These are phyloP conservation scores for Manis crassicaudata DNA, from an alignment of 2,797 vertebrate genomes.

Conservation along the genomic window DNA sequence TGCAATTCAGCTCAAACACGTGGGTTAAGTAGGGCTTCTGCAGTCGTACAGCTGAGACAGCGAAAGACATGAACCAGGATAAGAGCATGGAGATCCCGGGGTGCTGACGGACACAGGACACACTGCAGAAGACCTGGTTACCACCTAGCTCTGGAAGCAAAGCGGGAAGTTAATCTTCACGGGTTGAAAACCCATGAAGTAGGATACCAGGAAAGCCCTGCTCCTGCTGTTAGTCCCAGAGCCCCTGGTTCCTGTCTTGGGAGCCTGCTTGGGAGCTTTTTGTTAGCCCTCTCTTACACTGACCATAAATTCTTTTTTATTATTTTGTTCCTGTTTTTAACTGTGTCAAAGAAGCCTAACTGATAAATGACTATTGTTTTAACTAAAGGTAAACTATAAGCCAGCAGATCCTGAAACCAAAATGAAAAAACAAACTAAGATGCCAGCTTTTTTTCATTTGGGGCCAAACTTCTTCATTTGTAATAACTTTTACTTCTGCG, in stretches of 20 bases:
- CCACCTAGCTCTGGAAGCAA: background rate
- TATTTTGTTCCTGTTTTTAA: background rate
- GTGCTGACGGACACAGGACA: background rate
- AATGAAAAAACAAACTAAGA: conserved; percentile 8
- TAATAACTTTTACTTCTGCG: background rate
- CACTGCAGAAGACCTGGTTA: background rate
- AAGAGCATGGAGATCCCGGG: background rate
- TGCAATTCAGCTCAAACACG: background rate
- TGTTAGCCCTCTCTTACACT: background rate
- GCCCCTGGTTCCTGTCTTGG: background rate
- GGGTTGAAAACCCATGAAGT: background rate
- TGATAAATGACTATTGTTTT: background rate
- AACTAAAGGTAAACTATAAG: conserved; percentile 7
- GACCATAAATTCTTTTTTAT: background rate
- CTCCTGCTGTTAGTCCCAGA: too few relatives aligned
- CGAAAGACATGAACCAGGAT: background rate
- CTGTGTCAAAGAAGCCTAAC: background rate
- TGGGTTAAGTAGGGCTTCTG: background rate
- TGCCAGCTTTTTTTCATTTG: background rate
- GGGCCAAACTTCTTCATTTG: conserved; percentile 11
- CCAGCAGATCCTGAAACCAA: background rate
- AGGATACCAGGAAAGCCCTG: background rate
- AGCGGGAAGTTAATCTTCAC: background rate
- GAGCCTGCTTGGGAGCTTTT: background rate
- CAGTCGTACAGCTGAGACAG: background rate